Evolutionary conservation across 1,140 invertebrate genomes (phyloP), one percentile per base, ranked within the genome.

Genomic region (Zaprionus vittiger): DNA sequence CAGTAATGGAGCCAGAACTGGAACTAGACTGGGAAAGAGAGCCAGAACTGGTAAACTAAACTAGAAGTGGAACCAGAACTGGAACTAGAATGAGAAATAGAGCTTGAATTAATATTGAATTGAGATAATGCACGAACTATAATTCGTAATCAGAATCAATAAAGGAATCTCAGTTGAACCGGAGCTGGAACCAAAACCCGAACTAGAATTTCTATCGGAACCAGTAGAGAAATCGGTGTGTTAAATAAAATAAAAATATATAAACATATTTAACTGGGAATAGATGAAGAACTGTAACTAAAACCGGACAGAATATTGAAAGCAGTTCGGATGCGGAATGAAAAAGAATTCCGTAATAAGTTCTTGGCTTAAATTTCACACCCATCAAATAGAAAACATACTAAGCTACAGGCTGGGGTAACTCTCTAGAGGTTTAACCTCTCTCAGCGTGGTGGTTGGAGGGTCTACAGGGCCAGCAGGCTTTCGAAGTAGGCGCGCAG

Each of bases 401-500:
- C 41, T 17, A 47, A 47, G n/a, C 41, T 47, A 17, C 31, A 34
- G 31, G 2, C n/a, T 41, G 14, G 31, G 41, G 11, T 34, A 71
- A 31, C 59, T 64, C n/a, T 17, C 41, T 47, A 47, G 38, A 41
- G 5, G 38, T 0, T 6, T 44, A 7, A 15, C 12, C 37, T 38
- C 37, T 15, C 37, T 38, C 14, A 38, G 12, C 6, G 6, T n/a
- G n/a, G 41, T 15, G 41, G n/a, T 7, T 44, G 31, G 47, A 17
- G 38, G 22, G 41, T 17, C 68, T 79, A 81, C 31, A 79, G 34
- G 17, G 75, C 59, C 49, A 62, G 64, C 52, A 91, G 68, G 41
- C 70, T 78, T 55, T 86, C 85, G 31, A 84, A 92, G 62, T 92
- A 92, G 55, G 78, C 72, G 56, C 91, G 91, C 62, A 92, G 78